These are phyloP conservation scores for Enoplolaimus lenunculus DNA, from an alignment of 2,888 invertebrate species.

Conservation along the genomic window DNA sequence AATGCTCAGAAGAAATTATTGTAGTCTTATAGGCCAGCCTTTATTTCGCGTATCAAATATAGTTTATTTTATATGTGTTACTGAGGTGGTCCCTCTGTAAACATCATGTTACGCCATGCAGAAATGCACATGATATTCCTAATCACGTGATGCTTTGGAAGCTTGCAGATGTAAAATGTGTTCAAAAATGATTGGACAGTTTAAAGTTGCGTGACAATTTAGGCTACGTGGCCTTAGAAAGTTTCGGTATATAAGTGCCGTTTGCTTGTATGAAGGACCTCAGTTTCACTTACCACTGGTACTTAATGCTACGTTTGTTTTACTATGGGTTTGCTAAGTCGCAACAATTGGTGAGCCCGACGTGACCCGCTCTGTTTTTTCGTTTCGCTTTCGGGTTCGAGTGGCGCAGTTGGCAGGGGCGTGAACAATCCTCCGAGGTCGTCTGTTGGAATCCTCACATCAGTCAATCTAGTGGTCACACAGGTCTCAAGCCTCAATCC, in stretches of 20 bases:
- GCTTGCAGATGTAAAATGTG: background rate
- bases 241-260: background rate
- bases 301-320: background rate
- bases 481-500: too few relatives aligned
- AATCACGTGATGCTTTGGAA: background rate
- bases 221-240: conserved; percentile 1
- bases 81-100: background rate
- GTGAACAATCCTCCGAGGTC: too few relatives aligned
- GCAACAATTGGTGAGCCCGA: too few relatives aligned
- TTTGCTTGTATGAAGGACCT: background rate
- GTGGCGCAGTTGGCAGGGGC: too few relatives aligned
- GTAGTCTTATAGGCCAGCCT: too few relatives aligned
- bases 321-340: background rate
- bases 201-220: background rate
- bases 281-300: background rate
- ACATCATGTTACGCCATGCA: background rate
- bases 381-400: too few relatives aligned
- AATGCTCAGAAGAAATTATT: too few relatives aligned
- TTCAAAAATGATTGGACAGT: background rate
- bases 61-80: too few relatives aligned
- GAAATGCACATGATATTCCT: background rate
- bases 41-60: too few relatives aligned
- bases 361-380: too few relatives aligned
- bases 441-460: too few relatives aligned
- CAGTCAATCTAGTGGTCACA: too few relatives aligned